These are phyloP conservation scores for Phrynocephalus versicolor DNA, from an alignment of 2,113 vertebrate genomes.

Conservation along the genomic window DNA sequence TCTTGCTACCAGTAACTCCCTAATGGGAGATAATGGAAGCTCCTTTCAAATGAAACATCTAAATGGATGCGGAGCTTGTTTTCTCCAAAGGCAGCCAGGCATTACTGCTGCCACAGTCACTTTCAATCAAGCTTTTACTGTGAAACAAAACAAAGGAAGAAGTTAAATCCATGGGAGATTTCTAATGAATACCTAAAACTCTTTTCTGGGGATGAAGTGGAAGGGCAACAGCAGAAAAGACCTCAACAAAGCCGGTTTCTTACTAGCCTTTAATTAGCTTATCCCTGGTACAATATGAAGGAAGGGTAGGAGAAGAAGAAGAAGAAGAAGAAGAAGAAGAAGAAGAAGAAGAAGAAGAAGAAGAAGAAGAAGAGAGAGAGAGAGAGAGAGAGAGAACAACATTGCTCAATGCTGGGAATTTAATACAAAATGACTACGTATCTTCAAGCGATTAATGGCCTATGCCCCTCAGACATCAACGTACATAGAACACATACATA, in stretches of 20 bases:
- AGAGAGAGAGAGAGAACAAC: too few species aligned
- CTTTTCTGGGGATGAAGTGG: slow-evolving; percentile 67
- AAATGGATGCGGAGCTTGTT: slow-evolving; percentile 74
- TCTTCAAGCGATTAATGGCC: slow-evolving; percentile 15
- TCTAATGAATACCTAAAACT: slow-evolving; percentile 74
- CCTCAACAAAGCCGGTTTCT: slow-evolving; percentile 62
- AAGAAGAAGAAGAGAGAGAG: not conserved
- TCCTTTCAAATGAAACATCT: slow-evolving; percentile 71
- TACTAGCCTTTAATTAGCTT: slow-evolving; percentile 63
- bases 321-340: not conserved
- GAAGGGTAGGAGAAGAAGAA: slow-evolving; percentile 11
- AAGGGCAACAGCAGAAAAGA: slow-evolving; percentile 59
- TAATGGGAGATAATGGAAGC: slow-evolving; percentile 69
- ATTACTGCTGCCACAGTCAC: slow-evolving; percentile 82
- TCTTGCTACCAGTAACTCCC: slow-evolving; percentile 45
- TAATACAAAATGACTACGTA: slow-evolving; percentile 34
- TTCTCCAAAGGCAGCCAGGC: slow-evolving; percentile 82
- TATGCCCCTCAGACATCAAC: fast-evolving
- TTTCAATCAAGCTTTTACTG: slow-evolving; percentile 85
- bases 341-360: not conserved
- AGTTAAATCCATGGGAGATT: slow-evolving; percentile 77
- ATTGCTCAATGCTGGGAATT: slow-evolving; percentile 47
- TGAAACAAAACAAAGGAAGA: slow-evolving; percentile 78
- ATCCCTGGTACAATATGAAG: slow-evolving; percentile 55
- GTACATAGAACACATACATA: not conserved